A percentile compares a stretch with the other conserved stretches of the same genome.
Evolutionary conservation across 37 sponge, comb jelly and placozoan genomes (phyloP).

Genomic region (Crambe crambe): DNA sequence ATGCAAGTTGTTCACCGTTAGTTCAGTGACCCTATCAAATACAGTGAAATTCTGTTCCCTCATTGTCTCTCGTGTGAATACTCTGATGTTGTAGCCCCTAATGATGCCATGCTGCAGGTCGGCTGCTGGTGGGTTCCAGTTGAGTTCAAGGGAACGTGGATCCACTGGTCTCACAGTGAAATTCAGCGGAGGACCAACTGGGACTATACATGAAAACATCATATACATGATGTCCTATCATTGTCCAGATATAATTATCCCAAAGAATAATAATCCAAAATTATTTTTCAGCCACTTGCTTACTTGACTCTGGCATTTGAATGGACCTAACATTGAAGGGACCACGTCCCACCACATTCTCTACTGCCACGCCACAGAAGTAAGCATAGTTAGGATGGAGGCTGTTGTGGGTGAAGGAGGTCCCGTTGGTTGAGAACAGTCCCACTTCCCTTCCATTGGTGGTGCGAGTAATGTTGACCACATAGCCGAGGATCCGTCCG

Average conservation of each 20-base stretch:
- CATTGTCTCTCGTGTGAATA: neutral
- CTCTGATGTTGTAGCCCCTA: neutral
- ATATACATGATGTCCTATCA: too few relatives aligned
- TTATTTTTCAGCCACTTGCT: too few relatives aligned
- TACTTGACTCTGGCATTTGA: constrained; percentile 53
- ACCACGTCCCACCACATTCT: constrained; percentile 32
- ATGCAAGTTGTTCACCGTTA: neutral
- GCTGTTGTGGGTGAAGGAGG: neutral
- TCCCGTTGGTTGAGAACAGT: neutral
- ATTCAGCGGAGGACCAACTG: too few relatives aligned
- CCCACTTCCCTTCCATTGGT: neutral
- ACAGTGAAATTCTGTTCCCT: neutral
- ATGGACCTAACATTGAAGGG: constrained; percentile 1
- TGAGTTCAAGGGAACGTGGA: neutral
- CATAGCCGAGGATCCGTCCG: constrained; percentile 33
- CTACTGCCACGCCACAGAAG: constrained; percentile 24
- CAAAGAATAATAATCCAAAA: too few relatives aligned
- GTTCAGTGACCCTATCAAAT: neutral
- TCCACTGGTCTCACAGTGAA: too few relatives aligned
- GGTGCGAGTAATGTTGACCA: constrained; percentile 26
- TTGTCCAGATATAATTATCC: too few relatives aligned
- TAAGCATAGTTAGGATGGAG: constrained; percentile 42
- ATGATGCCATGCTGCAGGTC: constrained; percentile 37
- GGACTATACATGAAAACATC: too few relatives aligned
- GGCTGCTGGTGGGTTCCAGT: constrained; percentile 35